A percentile compares a stretch with the other conserved stretches of the same genome.
These are phyloP conservation scores for Oedothorax gibbosus DNA, from an alignment of 1,140 invertebrate species.

Conservation along the genomic window DNA sequence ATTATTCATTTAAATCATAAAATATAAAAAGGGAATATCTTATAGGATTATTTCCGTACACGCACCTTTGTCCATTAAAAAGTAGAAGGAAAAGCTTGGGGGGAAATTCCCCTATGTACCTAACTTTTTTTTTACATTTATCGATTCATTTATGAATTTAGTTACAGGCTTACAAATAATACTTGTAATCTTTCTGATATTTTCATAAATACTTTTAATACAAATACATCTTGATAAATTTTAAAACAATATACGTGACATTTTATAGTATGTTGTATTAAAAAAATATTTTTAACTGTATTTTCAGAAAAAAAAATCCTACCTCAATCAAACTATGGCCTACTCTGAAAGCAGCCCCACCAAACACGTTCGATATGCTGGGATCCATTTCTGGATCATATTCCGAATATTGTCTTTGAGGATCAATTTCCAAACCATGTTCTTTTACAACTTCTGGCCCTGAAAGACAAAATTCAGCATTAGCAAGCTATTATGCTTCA, in stretches of 20 bases:
- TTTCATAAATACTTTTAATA: neutral
- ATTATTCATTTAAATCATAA: too few species aligned
- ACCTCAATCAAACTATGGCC: conserved; percentile 78
- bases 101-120: too few species aligned
- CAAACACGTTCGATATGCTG: conserved; percentile 76
- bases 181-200: too few species aligned
- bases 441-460: conserved; percentile 39
- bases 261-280: neutral
- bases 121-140: too few species aligned
- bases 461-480: neutral
- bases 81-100: too few species aligned
- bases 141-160: neutral
- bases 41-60: too few species aligned
- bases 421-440: conserved; percentile 29
- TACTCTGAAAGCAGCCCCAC: conserved; percentile 84
- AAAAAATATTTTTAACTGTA: neutral
- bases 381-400: conserved; percentile 67
- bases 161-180: too few species aligned
- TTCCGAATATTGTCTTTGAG: conserved; percentile 49
- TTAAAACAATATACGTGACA: too few species aligned
- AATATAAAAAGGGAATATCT: too few species aligned
- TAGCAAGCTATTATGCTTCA: too few species aligned
- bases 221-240: neutral
- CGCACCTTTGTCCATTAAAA: too few species aligned
- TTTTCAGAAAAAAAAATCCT: conserved; percentile 11